phyloP scores from a whole-genome alignment of 2,113 vertebrate species.

The Vulpes ferrilata region DNA sequence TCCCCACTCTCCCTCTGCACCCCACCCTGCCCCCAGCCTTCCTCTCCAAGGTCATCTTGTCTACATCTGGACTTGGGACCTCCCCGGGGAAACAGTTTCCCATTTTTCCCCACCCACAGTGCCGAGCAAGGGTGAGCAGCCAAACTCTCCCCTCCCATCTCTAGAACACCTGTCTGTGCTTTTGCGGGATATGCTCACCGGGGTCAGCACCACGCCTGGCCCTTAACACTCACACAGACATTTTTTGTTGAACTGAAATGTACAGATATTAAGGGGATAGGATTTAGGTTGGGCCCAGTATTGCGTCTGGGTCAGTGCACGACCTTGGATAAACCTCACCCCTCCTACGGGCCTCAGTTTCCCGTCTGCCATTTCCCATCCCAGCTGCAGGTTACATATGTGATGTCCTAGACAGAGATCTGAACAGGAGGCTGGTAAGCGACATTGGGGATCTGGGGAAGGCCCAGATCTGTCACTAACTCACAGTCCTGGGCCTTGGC shows the following conservation, averaged over 20 bases:
- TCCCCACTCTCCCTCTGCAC: background rate
- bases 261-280: background rate
- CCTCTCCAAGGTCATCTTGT: background rate
- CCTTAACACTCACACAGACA: accelerated
- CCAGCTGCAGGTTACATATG: background rate
- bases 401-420: background rate
- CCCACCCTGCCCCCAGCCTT: background rate
- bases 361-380: background rate
- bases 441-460: accelerated
- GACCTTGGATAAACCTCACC: background rate
- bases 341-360: background rate
- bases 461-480: background rate
- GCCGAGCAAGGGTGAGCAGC: background rate
- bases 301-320: background rate
- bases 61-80: background rate
- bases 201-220: background rate
- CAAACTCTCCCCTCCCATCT: background rate
- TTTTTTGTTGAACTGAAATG: background rate
- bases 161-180: background rate
- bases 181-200: background rate
- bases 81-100: background rate
- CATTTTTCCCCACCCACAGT: background rate
- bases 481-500: background rate
- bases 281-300: background rate
- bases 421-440: background rate